These are phyloP conservation scores for Hesperia comma DNA, from an alignment of 2,888 invertebrate species.

Conservation along the genomic window DNA sequence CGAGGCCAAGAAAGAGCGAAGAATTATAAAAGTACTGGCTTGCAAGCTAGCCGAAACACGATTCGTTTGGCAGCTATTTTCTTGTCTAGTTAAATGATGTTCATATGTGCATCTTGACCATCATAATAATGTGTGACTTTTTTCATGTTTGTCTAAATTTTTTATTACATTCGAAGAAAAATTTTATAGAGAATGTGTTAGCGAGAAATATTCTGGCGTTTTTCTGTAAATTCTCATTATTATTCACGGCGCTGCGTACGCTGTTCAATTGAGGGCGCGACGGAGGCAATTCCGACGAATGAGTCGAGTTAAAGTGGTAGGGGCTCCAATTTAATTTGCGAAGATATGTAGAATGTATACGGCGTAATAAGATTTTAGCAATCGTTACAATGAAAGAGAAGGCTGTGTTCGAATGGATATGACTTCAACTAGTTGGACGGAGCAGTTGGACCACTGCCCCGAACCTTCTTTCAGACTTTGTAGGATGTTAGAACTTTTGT, in stretches of 20 bases:
- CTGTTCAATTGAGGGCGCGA: constrained; percentile 36
- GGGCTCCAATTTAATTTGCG: constrained; percentile 36
- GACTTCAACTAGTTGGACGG: no score
- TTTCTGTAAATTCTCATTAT: constrained; percentile 33
- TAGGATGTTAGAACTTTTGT: background rate
- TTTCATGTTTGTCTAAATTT: background rate
- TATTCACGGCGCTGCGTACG: constrained; percentile 32
- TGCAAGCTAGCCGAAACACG: no score
- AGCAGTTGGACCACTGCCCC: no score
- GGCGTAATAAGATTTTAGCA: constrained; percentile 7
- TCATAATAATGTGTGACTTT: no score
- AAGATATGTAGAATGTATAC: constrained; percentile 32
- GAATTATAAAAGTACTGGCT: no score
- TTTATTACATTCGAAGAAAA: constrained; percentile 8
- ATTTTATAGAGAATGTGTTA: constrained; percentile 11
- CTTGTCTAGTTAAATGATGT: no score
- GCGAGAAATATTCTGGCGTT: constrained; percentile 18
- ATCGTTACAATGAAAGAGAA: background rate
- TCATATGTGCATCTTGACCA: no score
- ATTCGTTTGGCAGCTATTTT: no score
- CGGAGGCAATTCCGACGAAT: constrained; percentile 33
- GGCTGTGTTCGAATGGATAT: no score
- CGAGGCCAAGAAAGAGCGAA: no score
- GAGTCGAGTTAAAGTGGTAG: constrained; percentile 36
- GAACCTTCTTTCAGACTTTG: background rate